Conservation (phyloP, 2,113 vertebrate genomes). For the Cathartes aura region DNA sequence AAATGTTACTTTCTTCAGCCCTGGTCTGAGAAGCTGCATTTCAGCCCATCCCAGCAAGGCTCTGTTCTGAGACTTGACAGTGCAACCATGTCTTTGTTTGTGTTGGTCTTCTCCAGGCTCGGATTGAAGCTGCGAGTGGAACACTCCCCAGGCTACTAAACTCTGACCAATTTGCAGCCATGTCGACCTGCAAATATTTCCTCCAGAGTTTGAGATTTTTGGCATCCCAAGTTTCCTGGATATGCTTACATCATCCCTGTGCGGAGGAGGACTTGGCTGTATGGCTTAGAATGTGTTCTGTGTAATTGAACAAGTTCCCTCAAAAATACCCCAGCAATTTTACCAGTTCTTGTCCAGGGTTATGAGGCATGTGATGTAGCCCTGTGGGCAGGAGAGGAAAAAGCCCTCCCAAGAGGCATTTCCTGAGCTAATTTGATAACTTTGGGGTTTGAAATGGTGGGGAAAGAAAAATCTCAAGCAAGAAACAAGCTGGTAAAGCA, state of each 20-base stretch:
- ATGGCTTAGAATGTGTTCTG: constrained; percentile 28
- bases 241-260: constrained; percentile 64
- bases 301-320: constrained; percentile 40
- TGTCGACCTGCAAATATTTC: constrained; percentile 52
- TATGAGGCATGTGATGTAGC: not conserved
- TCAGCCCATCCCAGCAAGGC: not conserved
- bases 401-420: constrained; percentile 37
- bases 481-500: constrained; percentile 1
- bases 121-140: not conserved
- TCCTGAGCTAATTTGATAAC: constrained; percentile 44
- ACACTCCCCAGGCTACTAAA: constrained; percentile 25
- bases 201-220: constrained; percentile 42
- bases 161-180: constrained; percentile 45
- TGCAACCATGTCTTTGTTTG: not conserved
- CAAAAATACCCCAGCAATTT: constrained; percentile 48
- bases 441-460: not conserved
- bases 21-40: not conserved
- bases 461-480: not conserved
- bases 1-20: not conserved
- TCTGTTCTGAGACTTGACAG: not conserved
- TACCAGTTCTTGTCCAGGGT: constrained; percentile 10
- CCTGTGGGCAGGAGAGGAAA: constrained; percentile 40
- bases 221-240: constrained; percentile 66
- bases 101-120: not conserved
- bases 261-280: constrained; percentile 56